Conservation (phyloP, 1,140 invertebrate genomes). For the Eciton burchellii region DNA sequence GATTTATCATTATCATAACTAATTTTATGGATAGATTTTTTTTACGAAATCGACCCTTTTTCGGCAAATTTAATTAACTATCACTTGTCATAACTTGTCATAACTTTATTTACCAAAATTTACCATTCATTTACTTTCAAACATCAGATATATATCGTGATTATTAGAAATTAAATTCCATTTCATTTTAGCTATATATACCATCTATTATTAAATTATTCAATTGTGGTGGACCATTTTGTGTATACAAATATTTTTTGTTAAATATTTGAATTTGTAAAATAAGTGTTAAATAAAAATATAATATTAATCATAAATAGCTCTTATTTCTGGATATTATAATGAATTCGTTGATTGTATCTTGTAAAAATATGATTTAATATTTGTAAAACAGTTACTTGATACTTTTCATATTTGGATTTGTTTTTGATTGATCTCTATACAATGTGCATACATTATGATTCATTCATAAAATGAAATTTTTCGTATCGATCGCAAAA, state of each 20-base stretch:
- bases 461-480: conserved; percentile 44
- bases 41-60: neutral
- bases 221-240: neutral
- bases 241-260: conserved; percentile 43
- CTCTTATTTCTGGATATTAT: conserved; percentile 23
- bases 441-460: conserved; percentile 31
- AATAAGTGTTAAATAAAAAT: conserved; percentile 47
- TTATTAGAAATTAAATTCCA: neutral
- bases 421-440: conserved; percentile 70
- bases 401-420: conserved; percentile 43
- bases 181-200: neutral
- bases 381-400: conserved; percentile 27
- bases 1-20: neutral
- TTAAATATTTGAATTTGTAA: conserved; percentile 37
- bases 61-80: neutral
- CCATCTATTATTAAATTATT: conserved; percentile 27
- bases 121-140: neutral
- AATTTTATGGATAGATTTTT: conserved; percentile 33
- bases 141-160: neutral
- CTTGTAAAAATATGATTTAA: conserved; percentile 21
- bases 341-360: conserved; percentile 12
- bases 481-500: conserved; percentile 35
- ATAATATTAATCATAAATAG: conserved; percentile 41
- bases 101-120: no score
- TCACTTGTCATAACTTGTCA: neutral